Percentiles rank a stretch among this genome's conserved stretches.
Conservation (phyloP, 1,140 invertebrate genomes). For the Drosophila ohnishii region DNA sequence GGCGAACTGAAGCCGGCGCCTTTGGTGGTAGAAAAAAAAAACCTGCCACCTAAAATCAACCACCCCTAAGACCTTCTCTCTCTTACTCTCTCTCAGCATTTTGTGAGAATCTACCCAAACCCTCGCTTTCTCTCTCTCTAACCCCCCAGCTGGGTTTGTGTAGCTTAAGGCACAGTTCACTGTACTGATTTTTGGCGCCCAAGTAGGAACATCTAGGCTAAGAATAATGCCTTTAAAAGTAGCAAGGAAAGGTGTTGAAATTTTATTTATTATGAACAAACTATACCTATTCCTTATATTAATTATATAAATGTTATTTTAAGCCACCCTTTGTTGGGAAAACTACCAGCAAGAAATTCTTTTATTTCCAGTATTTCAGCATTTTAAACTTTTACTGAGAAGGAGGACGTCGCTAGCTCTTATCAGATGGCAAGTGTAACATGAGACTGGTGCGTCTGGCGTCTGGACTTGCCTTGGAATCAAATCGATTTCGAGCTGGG, state of each 20-base stretch:
- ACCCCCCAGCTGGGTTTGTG: background rate
- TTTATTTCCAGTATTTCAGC: background rate
- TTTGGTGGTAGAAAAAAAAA: constrained; percentile 44
- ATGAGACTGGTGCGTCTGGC: constrained; percentile 55
- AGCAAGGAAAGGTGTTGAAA: background rate
- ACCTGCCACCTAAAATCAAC: constrained; percentile 33
- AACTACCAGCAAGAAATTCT: background rate
- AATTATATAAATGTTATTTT: too few relatives aligned
- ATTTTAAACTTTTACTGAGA: background rate
- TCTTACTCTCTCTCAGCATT: constrained; percentile 2
- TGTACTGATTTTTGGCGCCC: constrained; percentile 53
- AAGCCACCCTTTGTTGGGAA: background rate
- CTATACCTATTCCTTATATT: background rate
- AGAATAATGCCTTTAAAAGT: constrained; percentile 1
- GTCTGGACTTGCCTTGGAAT: constrained; percentile 55
- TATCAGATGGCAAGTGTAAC: constrained; percentile 60
- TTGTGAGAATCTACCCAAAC: constrained; percentile 6
- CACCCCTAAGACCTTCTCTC: constrained; percentile 16
- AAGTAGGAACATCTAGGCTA: background rate
- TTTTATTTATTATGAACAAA: background rate
- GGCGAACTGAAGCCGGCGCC: constrained; percentile 45
- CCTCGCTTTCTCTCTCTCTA: constrained; percentile 1
- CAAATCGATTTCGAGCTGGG: constrained; percentile 65
- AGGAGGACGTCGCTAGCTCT: constrained; percentile 16
- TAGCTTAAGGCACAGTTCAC: constrained; percentile 15